Conservation (phyloP, 2,797 vertebrate species). For the Gallirallus australis region DNA sequence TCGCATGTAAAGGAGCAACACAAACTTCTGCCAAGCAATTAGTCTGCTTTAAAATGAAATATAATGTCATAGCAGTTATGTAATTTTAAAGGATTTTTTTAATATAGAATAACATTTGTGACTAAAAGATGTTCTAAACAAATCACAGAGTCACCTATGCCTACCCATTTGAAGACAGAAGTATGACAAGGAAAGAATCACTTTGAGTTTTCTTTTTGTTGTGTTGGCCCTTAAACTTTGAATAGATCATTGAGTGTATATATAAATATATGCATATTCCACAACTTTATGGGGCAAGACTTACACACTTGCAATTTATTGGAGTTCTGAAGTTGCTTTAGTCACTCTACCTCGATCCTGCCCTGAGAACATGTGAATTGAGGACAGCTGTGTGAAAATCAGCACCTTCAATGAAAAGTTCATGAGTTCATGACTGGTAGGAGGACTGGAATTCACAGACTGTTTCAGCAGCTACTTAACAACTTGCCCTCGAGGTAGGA, state of each 20-base stretch:
- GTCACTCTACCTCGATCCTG: background rate
- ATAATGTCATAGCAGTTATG: background rate
- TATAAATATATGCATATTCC: background rate
- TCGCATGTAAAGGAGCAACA: background rate
- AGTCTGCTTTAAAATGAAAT: background rate
- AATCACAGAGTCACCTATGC: background rate
- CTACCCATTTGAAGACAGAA: background rate
- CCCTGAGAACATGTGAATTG: background rate
- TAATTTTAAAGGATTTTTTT: background rate
- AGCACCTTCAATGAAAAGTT: background rate
- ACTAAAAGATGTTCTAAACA: background rate
- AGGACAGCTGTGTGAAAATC: background rate
- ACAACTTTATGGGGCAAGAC: background rate
- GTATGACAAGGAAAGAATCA: background rate
- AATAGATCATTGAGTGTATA: background rate
- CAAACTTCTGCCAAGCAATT: background rate
- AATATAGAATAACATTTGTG: background rate
- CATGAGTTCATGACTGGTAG: background rate
- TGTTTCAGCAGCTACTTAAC: background rate
- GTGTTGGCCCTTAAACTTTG: background rate
- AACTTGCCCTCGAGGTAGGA: background rate
- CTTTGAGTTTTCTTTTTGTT: background rate
- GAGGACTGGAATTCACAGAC: background rate
- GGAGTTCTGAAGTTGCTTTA: accelerated
- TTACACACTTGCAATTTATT: background rate